phyloP scores from a whole-genome alignment of 2,888 invertebrate genomes.

The Pammene aurita region DNA sequence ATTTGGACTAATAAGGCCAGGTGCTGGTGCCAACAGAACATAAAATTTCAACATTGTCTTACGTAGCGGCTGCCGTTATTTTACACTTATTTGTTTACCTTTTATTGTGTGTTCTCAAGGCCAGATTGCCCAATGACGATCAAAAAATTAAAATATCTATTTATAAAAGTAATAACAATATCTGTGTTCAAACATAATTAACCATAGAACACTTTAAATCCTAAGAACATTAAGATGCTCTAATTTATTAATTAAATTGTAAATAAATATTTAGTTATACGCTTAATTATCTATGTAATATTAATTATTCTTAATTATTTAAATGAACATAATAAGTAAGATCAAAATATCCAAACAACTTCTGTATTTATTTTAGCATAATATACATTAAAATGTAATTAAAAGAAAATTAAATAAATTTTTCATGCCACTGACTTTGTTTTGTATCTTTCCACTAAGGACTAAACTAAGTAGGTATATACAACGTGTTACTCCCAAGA shows the following conservation, averaged over 20 bases:
- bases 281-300: slow-evolving; percentile 69
- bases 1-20: too few relatives aligned
- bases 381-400: slow-evolving; percentile 72
- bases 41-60: too few relatives aligned
- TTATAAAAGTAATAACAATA: slow-evolving; percentile 20
- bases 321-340: slow-evolving; percentile 74
- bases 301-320: slow-evolving; percentile 72
- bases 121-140: too few relatives aligned
- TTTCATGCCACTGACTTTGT: slow-evolving; percentile 77
- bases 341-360: slow-evolving; percentile 72
- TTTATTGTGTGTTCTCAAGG: too few relatives aligned
- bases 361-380: slow-evolving; percentile 83
- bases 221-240: slow-evolving; percentile 48
- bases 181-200: slow-evolving; percentile 35
- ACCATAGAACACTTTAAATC: slow-evolving; percentile 12
- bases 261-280: slow-evolving; percentile 75
- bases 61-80: too few relatives aligned
- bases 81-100: too few relatives aligned
- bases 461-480: too few relatives aligned
- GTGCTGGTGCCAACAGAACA: too few relatives aligned
- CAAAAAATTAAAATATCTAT: neutral
- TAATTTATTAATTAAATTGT: slow-evolving; percentile 71
- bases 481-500: too few relatives aligned
- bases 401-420: slow-evolving; percentile 81
- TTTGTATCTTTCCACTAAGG: slow-evolving; percentile 46